These are phyloP conservation scores for Heteractis magnifica DNA, from an alignment of 92 coral and sea anemone genomes.

Conservation along the genomic window DNA sequence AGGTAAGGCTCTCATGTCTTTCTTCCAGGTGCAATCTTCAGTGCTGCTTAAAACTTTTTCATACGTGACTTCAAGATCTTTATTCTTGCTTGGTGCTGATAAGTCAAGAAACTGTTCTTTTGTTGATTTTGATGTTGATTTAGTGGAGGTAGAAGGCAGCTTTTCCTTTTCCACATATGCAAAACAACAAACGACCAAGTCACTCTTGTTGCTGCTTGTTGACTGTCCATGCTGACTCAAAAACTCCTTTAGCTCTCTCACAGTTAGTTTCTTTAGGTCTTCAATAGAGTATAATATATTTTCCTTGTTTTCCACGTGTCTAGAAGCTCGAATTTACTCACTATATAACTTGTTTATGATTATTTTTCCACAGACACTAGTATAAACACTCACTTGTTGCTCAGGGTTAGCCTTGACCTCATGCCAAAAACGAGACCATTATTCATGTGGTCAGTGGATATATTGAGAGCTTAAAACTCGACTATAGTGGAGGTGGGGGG, in stretches of 20 bases:
- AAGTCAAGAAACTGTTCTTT: background rate
- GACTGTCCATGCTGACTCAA: background rate
- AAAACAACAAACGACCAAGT: background rate
- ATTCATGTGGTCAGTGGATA: background rate
- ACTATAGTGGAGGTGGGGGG: background rate
- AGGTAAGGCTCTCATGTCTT: conserved; percentile 37
- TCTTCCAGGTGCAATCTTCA: conserved; percentile 22
- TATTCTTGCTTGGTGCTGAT: background rate
- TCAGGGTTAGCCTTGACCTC: background rate
- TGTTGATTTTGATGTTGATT: background rate
- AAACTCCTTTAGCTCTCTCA: background rate
- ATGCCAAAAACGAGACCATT: background rate
- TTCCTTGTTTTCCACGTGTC: background rate
- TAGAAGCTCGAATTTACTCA: too few species aligned
- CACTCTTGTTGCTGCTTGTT: background rate
- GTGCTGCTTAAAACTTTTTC: background rate
- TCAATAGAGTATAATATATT: background rate
- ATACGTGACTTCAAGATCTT: background rate
- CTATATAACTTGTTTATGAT: background rate
- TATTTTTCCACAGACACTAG: background rate
- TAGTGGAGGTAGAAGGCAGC: background rate
- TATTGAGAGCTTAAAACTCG: background rate
- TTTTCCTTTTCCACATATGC: background rate
- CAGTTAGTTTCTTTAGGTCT: background rate
- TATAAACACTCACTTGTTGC: background rate